Evolutionary conservation across 2,888 invertebrate species (phyloP).

Genomic region (Scaptomyza caliginosa): DNA sequence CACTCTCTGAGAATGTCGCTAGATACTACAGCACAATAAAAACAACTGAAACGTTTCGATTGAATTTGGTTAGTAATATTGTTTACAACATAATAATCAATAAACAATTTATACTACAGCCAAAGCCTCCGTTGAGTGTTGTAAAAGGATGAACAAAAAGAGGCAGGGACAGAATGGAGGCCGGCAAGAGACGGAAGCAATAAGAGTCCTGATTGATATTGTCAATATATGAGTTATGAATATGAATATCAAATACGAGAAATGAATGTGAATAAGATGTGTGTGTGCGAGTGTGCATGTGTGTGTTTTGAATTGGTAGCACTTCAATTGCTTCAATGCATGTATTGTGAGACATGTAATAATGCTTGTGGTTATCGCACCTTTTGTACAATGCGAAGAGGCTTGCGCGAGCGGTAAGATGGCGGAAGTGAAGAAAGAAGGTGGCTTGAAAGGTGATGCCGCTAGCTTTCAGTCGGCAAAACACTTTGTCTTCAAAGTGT

Average conservation of each 20-base stretch:
- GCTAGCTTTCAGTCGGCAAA: slow-evolving; percentile 8
- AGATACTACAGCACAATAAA: too few relatives aligned
- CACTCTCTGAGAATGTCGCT: not conserved
- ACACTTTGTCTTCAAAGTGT: slow-evolving; percentile 61
- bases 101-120: not conserved
- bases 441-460: slow-evolving; percentile 17
- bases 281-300: not conserved
- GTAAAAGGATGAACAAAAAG: not conserved
- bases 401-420: not conserved
- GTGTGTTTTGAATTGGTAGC: slow-evolving; percentile 11
- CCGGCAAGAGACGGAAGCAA: slow-evolving; percentile 42
- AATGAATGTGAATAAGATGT: slow-evolving; percentile 25
- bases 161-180: not conserved
- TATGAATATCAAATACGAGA: slow-evolving; percentile 27
- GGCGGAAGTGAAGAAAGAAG: not conserved
- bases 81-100: not conserved
- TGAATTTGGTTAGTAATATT: not conserved
- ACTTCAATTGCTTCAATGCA: slow-evolving; percentile 41
- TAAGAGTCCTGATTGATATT: slow-evolving; percentile 50
- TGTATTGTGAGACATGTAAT: slow-evolving; percentile 1
- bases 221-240: slow-evolving; percentile 52
- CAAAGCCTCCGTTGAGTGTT: slow-evolving; percentile 3
- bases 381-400: slow-evolving; percentile 1
- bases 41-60: not conserved
- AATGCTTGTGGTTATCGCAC: slow-evolving; percentile 17